Evolutionary conservation across 2,113 vertebrate species (phyloP).

Genomic region (Falcunculus frontatus): DNA sequence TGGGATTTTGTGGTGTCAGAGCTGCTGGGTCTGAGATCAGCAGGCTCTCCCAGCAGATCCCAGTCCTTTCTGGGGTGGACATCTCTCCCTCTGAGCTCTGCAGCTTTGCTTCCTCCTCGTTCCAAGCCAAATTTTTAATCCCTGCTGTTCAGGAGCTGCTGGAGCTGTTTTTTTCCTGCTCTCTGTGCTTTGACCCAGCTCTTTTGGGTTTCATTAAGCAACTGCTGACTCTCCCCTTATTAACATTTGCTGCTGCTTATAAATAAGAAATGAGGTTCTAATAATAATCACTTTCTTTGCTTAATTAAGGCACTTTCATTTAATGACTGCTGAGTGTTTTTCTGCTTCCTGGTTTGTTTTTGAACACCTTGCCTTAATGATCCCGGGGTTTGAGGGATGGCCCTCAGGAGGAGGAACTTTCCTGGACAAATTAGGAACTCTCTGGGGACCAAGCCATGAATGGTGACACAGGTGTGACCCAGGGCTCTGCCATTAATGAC

Average conservation of each 20-base stretch:
- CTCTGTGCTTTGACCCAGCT: not conserved
- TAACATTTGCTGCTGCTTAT: not conserved
- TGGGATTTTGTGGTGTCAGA: no score
- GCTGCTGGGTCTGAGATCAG: fast-evolving
- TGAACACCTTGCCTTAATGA: not conserved
- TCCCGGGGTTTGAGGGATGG: not conserved
- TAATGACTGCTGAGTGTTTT: not conserved
- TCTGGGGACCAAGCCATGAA: fast-evolving
- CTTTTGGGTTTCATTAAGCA: not conserved
- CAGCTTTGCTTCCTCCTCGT: not conserved
- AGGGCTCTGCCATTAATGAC: not conserved
- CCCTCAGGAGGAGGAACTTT: not conserved
- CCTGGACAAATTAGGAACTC: not conserved
- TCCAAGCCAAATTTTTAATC: no score
- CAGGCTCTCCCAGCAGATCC: not conserved
- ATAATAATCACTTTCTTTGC: not conserved
- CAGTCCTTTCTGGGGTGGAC: not conserved
- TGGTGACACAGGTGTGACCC: not conserved
- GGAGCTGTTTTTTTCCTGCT: not conserved
- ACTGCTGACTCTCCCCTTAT: not conserved
- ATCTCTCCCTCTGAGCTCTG: fast-evolving
- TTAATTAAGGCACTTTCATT: not conserved
- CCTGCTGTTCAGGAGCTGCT: not conserved
- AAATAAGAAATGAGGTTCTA: conserved; percentile 1
- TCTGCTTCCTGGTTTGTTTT: not conserved